Evolutionary conservation across 1,140 invertebrate genomes (phyloP), one percentile per base, ranked within the genome.

Genomic region (Trissolcus basalis): DNA sequence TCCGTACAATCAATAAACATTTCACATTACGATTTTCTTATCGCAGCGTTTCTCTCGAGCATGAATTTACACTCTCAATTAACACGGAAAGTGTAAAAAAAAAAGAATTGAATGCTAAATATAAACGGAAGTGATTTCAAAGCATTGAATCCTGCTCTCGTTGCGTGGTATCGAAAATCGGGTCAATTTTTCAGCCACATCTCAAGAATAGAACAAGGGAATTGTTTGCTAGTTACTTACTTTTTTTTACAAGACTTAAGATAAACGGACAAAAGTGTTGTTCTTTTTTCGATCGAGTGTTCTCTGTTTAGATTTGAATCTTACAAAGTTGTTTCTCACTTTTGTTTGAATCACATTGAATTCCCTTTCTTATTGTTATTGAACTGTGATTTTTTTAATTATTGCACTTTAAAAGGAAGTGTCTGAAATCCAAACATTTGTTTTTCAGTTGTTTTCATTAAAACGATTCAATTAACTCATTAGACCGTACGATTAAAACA

Each of bases 111-210:
- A 27, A 27, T 27, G 19, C 19, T 27, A 27, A 27, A 27, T 27
- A 27, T 27, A 27, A 27, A 27, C 19, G 19, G 19, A 27, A 27
- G 19, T 27, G 19, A 27, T 27, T 27, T 27, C 19, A 6, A 27
- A 27, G 19, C 1, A 6, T 27, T 27, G 19, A 27, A 27, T 27
- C 19, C 6, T 27, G 19, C 19, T 27, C 19, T 27, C 6, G 19
- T 27, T 27, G 19, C 19, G 19, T 27, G 19, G 56, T 69, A 54
- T 53, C 32, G 65, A 48, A 60, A 44, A 68, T 60, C 39, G 47
- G 35, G 19, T 58, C 56, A 16, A 60, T 69, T 54, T 69, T 60
- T 60, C 56, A 67, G 6, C 27, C 32, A 36, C 35, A 12, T 50
- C 58, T 5, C 8, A 7, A 41, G 16, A 48, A 6, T 7, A 65